A percentile compares a stretch with the other conserved stretches of the same genome.
Conservation (phyloP, 2,113 vertebrate genomes). For the Galemys pyrenaicus region DNA sequence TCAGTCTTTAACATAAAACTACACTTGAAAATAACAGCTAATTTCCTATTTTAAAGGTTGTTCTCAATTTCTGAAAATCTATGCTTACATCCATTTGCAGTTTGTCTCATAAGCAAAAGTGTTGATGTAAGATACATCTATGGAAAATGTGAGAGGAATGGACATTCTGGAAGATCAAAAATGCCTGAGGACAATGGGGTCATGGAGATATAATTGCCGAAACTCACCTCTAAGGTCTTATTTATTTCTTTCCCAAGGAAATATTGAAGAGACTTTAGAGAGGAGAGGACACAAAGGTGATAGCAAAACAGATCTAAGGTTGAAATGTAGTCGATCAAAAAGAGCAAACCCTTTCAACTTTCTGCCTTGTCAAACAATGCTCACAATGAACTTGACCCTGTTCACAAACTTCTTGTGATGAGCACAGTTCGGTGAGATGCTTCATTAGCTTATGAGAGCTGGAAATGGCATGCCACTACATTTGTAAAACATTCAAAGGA, state of each 20-base stretch:
- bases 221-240: constrained; percentile 60
- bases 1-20: background rate
- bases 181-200: constrained; percentile 47
- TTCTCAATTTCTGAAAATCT: constrained; percentile 25
- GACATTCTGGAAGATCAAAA: constrained; percentile 69
- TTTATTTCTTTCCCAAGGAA: constrained; percentile 51
- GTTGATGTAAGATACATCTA: constrained; percentile 42
- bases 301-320: constrained; percentile 54
- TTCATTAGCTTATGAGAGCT: constrained; percentile 58
- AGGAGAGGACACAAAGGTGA: constrained; percentile 45
- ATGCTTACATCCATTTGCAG: constrained; percentile 42
- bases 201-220: constrained; percentile 62
- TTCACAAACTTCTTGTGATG: background rate
- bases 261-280: constrained; percentile 20
- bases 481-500: background rate
- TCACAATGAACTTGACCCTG: constrained; percentile 38
- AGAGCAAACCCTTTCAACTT: constrained; percentile 45
- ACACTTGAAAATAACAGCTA: constrained; percentile 4
- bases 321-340: constrained; percentile 51
- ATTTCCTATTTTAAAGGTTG: constrained; percentile 61
- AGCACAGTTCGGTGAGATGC: constrained; percentile 31
- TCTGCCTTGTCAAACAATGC: constrained; percentile 60
- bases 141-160: background rate
- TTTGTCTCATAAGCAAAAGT: constrained; percentile 49
- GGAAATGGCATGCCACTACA: constrained; percentile 53